These are phyloP conservation scores for Cheilosia soror DNA, from an alignment of 2,888 invertebrate genomes.

Conservation along the genomic window DNA sequence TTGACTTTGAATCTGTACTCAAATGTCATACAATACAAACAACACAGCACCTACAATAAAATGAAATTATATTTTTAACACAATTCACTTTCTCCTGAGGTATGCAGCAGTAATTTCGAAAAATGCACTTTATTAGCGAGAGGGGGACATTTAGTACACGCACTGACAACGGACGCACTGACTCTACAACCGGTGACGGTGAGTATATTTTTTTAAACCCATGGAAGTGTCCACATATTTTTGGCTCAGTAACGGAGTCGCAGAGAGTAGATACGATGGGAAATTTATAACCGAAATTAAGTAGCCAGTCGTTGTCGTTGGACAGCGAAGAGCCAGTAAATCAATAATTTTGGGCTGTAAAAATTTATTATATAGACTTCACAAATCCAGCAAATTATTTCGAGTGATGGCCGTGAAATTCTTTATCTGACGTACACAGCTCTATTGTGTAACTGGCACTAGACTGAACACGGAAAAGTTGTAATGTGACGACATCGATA, in stretches of 20 bases:
- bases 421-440: neutral
- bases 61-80: slow-evolving; percentile 40
- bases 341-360: slow-evolving; percentile 1
- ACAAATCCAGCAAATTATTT: slow-evolving; percentile 2
- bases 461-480: slow-evolving; percentile 13
- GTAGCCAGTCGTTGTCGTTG: neutral
- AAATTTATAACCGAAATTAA: slow-evolving; percentile 9
- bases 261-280: slow-evolving; percentile 35
- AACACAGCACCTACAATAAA: slow-evolving; percentile 26
- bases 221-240: slow-evolving; percentile 49
- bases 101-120: slow-evolving; percentile 15
- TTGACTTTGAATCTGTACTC: slow-evolving; percentile 68
- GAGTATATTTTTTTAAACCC: slow-evolving; percentile 40
- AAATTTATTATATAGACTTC: neutral
- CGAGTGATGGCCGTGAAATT: slow-evolving; percentile 13
- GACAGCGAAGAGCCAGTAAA: slow-evolving; percentile 2
- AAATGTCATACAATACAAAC: slow-evolving; percentile 61
- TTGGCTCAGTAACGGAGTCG: slow-evolving; percentile 45
- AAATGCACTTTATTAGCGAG: slow-evolving; percentile 19
- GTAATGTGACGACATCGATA: slow-evolving; percentile 51
- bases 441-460: slow-evolving; percentile 44
- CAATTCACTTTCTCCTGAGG: slow-evolving; percentile 51
- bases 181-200: slow-evolving; percentile 32
- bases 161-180: slow-evolving; percentile 50
- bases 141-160: slow-evolving; percentile 46